These are phyloP conservation scores for Taeniopygia guttata DNA, from an alignment of 2,797 vertebrate species.

Conservation along the genomic window DNA sequence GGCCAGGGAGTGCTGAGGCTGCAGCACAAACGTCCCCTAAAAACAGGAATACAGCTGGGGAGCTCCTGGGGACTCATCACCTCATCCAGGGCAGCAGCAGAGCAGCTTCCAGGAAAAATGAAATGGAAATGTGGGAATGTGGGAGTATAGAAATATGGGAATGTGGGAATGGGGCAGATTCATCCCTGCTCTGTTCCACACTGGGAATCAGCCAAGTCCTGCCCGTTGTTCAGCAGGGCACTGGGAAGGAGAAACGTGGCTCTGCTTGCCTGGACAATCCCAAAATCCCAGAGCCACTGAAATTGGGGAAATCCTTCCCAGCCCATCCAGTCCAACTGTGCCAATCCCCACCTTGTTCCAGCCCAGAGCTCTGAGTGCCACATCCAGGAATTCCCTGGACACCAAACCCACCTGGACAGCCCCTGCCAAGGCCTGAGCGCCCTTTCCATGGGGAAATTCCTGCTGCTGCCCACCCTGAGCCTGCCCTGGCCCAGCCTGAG, in stretches of 20 bases:
- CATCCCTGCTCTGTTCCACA: neutral
- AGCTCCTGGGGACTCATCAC: no score
- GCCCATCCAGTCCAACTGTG: fast-evolving
- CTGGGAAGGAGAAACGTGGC: neutral
- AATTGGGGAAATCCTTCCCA: neutral
- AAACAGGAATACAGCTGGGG: no score
- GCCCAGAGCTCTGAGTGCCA: neutral
- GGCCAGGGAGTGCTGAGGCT: no score
- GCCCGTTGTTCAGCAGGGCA: neutral
- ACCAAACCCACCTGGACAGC: neutral
- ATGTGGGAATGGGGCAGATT: fast-evolving
- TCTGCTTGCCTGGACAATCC: neutral
- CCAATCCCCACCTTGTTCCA: neutral
- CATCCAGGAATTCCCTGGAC: neutral
- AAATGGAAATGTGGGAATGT: fast-evolving
- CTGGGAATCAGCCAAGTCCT: fast-evolving
- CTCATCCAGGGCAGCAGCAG: no score
- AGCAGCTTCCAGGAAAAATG: no score
- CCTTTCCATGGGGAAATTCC: neutral
- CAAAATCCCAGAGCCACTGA: neutral
- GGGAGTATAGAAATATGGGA: fast-evolving
- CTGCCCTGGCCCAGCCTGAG: neutral
- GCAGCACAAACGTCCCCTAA: no score
- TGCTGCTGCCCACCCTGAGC: neutral
- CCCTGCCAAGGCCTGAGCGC: neutral